phyloP scores from a whole-genome alignment of 2,797 vertebrate genomes.

The Microctenopoma steveboyesi region DNA sequence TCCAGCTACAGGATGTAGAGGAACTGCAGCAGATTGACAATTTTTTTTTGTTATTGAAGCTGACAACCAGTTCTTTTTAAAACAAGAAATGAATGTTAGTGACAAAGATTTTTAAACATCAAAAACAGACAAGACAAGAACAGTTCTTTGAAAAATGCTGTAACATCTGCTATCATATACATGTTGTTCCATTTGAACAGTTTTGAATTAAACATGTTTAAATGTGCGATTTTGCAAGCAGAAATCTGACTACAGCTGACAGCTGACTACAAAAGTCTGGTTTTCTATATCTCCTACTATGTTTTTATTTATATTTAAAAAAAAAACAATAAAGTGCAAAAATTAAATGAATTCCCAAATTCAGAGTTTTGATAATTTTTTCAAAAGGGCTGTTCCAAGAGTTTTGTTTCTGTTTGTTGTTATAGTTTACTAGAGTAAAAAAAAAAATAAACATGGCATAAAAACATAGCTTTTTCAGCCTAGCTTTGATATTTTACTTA shows the following conservation, averaged over 20 bases:
- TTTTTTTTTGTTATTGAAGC: slow-evolving; percentile 57
- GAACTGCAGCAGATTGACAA: slow-evolving; percentile 44
- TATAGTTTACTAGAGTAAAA: not conserved
- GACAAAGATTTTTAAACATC: slow-evolving; percentile 7
- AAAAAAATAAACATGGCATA: not conserved
- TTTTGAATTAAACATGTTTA: slow-evolving; percentile 55
- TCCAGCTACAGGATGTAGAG: slow-evolving; percentile 43
- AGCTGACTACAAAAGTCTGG: slow-evolving; percentile 17
- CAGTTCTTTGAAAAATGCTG: slow-evolving; percentile 1
- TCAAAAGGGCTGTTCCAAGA: not conserved
- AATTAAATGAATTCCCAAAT: slow-evolving; percentile 1
- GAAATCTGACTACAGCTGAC: slow-evolving; percentile 6
- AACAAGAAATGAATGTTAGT: slow-evolving; percentile 20
- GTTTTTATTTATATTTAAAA: not conserved
- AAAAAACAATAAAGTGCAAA: not conserved
- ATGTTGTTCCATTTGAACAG: slow-evolving; percentile 18
- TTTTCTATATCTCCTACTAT: not conserved
- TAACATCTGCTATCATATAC: slow-evolving; percentile 26
- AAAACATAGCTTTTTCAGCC: not conserved
- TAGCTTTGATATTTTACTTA: not conserved
- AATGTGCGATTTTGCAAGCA: slow-evolving; percentile 35
- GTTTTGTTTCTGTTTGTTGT: not conserved
- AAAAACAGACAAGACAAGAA: slow-evolving; percentile 8
- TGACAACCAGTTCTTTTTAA: slow-evolving; percentile 11
- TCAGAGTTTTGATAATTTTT: not conserved